Evolutionary conservation across 2,113 vertebrate genomes (phyloP).

Genomic region (Hystrix brachyura): DNA sequence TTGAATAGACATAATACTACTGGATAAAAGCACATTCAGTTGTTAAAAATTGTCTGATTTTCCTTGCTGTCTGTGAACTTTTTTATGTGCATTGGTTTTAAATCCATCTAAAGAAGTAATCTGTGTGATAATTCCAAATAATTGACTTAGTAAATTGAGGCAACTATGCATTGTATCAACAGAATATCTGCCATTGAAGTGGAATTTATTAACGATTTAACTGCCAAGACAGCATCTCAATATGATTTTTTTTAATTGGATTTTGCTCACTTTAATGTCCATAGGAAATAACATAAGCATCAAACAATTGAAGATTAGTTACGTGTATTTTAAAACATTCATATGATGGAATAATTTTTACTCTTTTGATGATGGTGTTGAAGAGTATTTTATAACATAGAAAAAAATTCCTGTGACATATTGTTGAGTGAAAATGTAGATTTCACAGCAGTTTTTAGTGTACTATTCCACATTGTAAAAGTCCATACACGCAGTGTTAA

Average conservation of each 20-base stretch:
- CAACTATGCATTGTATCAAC: background rate
- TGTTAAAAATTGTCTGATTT: slow-evolving; percentile 45
- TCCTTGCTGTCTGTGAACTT: slow-evolving; percentile 31
- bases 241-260: background rate
- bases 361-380: background rate
- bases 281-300: slow-evolving; percentile 37
- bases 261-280: background rate
- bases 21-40: background rate
- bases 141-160: background rate
- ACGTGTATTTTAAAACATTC: background rate
- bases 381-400: slow-evolving; percentile 45
- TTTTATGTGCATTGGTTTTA: background rate
- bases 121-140: background rate
- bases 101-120: background rate
- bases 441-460: background rate
- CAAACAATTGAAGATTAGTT: background rate
- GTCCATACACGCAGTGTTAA: background rate
- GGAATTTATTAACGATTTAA: background rate
- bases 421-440: background rate
- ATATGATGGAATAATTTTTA: background rate
- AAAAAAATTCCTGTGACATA: background rate
- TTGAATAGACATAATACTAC: slow-evolving; percentile 57
- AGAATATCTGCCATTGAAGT: slow-evolving; percentile 8
- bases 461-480: background rate
- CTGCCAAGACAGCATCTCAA: background rate